phyloP scores from a whole-genome alignment of 1,140 invertebrate genomes.

The Drusus annulatus region DNA sequence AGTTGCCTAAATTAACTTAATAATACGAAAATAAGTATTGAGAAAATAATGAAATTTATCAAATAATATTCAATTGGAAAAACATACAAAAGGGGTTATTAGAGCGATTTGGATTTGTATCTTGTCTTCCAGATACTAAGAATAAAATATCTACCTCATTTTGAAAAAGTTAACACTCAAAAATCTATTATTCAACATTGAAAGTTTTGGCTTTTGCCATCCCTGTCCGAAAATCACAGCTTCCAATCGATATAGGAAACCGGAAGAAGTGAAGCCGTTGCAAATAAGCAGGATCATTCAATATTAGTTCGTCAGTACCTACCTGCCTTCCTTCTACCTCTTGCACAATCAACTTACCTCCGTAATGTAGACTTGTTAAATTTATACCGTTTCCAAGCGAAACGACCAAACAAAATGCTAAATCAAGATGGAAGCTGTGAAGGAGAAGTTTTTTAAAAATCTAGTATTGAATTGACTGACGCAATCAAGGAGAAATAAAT shows the following conservation, averaged over 20 bases:
- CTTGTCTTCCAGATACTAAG: no score
- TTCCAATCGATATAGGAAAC: neutral
- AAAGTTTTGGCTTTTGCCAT: neutral
- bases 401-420: neutral
- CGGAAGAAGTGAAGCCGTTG: neutral
- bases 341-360: neutral
- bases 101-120: no score
- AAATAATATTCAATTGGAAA: neutral
- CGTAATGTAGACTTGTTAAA: neutral
- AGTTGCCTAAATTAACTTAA: no score
- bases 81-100: no score
- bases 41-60: neutral
- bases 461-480: no score
- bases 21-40: no score
- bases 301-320: constrained; percentile 9
- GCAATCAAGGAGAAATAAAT: no score
- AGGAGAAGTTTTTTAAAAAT: no score
- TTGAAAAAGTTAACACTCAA: no score
- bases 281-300: constrained; percentile 1
- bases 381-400: neutral
- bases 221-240: constrained; percentile 1
- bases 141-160: no score
- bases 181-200: no score
- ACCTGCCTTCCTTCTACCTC: no score
- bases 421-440: neutral